Base-by-base conservation (phyloP, 2,797 vertebrate genomes). In the Rhabdophis nuchalis region DNA sequence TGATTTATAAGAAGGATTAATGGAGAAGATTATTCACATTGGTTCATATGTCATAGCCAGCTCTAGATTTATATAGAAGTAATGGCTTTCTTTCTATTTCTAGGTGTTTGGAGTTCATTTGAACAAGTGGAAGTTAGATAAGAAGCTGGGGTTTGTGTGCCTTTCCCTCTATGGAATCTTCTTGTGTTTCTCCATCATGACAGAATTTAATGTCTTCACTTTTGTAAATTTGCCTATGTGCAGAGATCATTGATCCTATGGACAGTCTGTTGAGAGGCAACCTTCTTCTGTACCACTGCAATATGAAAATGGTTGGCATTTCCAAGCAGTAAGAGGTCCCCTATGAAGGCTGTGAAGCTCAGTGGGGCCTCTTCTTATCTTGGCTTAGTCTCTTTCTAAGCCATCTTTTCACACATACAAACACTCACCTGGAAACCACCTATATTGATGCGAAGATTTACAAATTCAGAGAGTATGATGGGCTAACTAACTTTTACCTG, bases 201-300 rank as follows among this genome's bases (percentile, higher is more conserved):
- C 99, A 16, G 99, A 99, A 94, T 99, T 99, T 98, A 99, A 99
- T 95, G 98, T 99, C 96, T 99, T 99, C 97, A 99, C 98, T 85
- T 99, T 99, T 56, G 99, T 99, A 97, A 99, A 99, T 97, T 98
- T 99, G 97, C 99, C 99, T 0, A 99, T 99, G 97, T 99, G 99
- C 94, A 98, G 98, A 93, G 98, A 98, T 88, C 97, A 98, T 96
- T 98, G 96, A 98, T 82, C 85, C 57, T 88, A 93, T 25, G 88
- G n/a, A 93, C 93, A 89, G 92, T 96, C 96, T 88, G 58, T 94
- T 8, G 11, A 95, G 93, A 95, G 96, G 96, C 94, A 95, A 86
- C 94, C 90, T 96, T 95, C 95, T 96, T 96, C 89, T 96, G 96
- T 96, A 96, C 97, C 97, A 97, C 98, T 98, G 98, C 98, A 98